phyloP scores from a whole-genome alignment of 2,113 vertebrate species.

The Chaetodon auriga region DNA sequence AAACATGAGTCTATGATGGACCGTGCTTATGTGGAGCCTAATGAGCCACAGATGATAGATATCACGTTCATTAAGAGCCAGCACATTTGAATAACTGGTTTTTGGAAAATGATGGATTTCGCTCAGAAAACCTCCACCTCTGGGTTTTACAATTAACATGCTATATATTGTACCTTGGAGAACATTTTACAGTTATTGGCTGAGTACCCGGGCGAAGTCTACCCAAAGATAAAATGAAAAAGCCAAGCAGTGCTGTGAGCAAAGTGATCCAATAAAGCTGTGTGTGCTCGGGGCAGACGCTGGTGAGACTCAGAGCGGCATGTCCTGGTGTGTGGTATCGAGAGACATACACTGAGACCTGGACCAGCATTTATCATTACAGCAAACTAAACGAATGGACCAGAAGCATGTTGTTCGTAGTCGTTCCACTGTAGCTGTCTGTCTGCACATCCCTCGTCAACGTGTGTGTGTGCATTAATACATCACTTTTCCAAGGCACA shows the following conservation, averaged over 20 bases:
- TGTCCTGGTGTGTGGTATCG: background rate
- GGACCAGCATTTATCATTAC: constrained; percentile 2
- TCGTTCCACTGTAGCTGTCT: background rate
- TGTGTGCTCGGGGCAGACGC: background rate
- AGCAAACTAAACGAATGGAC: background rate
- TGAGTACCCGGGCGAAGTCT: constrained; percentile 13
- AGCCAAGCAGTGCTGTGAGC: background rate
- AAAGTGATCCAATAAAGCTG: constrained; percentile 16
- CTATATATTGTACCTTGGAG: constrained; percentile 45
- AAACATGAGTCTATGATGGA: constrained; percentile 66
- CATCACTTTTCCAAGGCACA: constrained; percentile 26
- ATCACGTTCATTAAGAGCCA: constrained; percentile 72
- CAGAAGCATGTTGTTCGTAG: background rate
- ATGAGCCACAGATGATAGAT: constrained; percentile 82
- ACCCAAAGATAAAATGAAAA: constrained; percentile 26
- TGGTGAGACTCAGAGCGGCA: background rate
- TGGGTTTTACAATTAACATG: constrained; percentile 60
- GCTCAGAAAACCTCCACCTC: constrained; percentile 52
- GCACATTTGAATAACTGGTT: constrained; percentile 64
- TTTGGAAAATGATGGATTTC: constrained; percentile 69
- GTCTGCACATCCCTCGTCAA: background rate
- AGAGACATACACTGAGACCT: background rate
- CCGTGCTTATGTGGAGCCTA: constrained; percentile 71
- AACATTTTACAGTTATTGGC: constrained; percentile 52
- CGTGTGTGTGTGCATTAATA: constrained; percentile 18